Conservation (phyloP, 2,888 invertebrate species). For the Lagria hirta region DNA sequence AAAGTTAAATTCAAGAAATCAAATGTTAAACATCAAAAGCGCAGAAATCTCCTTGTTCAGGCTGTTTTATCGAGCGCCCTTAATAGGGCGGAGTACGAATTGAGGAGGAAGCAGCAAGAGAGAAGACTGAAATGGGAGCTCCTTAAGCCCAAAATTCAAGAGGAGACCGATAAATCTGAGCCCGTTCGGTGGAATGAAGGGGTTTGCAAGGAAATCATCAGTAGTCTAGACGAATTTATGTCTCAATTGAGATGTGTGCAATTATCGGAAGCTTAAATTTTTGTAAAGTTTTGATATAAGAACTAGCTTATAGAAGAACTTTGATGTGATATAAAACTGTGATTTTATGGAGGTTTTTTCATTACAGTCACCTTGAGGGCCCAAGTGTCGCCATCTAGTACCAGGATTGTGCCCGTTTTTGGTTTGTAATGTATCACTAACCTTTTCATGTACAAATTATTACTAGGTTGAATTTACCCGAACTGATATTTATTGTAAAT, state of each 20-base stretch:
- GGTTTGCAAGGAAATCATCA: slow-evolving; percentile 59
- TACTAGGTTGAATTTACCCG: slow-evolving; percentile 19
- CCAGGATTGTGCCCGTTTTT: slow-evolving; percentile 39
- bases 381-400: slow-evolving; percentile 30
- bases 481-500: slow-evolving; percentile 15
- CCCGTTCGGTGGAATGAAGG: slow-evolving; percentile 35
- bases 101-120: slow-evolving; percentile 64
- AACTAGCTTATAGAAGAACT: slow-evolving; percentile 33
- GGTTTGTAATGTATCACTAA: slow-evolving; percentile 51
- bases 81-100: slow-evolving; percentile 61
- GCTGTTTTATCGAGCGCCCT: slow-evolving; percentile 65
- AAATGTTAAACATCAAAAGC: slow-evolving; percentile 60
- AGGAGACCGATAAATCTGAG: slow-evolving; percentile 5
- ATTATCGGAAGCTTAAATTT: slow-evolving; percentile 38
- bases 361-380: slow-evolving; percentile 50
- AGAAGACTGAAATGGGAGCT: slow-evolving; percentile 62
- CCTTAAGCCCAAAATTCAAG: slow-evolving; percentile 37
- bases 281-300: no score
- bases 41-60: slow-evolving; percentile 64
- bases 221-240: slow-evolving; percentile 67
- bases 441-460: slow-evolving; percentile 29
- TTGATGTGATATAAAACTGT: slow-evolving; percentile 42
- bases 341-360: slow-evolving; percentile 53
- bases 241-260: slow-evolving; percentile 64
- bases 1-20: slow-evolving; percentile 65